Percentiles rank a stretch among this genome's conserved stretches.
phyloP scores from a whole-genome alignment of 1,140 invertebrate species.

The Macrocentrus cingulum region DNA sequence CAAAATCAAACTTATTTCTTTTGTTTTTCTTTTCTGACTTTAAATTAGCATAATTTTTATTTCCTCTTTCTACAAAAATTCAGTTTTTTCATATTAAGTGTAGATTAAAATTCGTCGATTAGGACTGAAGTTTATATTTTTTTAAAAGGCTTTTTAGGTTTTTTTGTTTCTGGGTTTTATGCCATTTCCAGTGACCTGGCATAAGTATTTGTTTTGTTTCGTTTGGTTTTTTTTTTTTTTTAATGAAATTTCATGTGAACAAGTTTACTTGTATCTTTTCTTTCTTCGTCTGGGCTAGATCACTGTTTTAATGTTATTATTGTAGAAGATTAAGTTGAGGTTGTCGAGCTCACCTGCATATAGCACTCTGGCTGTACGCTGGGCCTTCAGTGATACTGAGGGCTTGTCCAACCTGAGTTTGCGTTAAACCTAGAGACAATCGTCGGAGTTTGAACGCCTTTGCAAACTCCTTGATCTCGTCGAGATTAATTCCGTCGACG shows the following conservation, averaged over 20 bases:
- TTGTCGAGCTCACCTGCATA: constrained; percentile 84
- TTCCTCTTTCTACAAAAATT: too few relatives aligned
- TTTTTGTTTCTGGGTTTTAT: constrained; percentile 33
- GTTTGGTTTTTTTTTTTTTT: neutral
- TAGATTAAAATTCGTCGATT: too few relatives aligned
- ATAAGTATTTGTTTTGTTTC: constrained; percentile 4
- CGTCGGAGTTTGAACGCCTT: constrained; percentile 94
- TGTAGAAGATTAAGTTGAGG: constrained; percentile 18
- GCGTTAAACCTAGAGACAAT: constrained; percentile 89
- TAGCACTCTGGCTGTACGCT: constrained; percentile 97
- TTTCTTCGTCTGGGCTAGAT: neutral
- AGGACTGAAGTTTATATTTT: too few relatives aligned
- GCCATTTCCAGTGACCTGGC: constrained; percentile 57
- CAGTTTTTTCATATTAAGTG: too few relatives aligned
- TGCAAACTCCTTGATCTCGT: constrained; percentile 98
- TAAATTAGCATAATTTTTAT: too few relatives aligned
- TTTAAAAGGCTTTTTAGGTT: too few relatives aligned
- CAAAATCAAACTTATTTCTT: too few relatives aligned
- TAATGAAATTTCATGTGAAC: neutral
- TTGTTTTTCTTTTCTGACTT: too few relatives aligned
- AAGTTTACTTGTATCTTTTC: neutral
- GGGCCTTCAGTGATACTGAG: constrained; percentile 94
- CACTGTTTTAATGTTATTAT: neutral
- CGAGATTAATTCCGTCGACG: constrained; percentile 94
- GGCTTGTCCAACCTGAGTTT: constrained; percentile 94